A percentile compares a stretch with the other conserved stretches of the same genome.
phyloP scores from a whole-genome alignment of 2,113 vertebrate species.

The Mastomys coucha region DNA sequence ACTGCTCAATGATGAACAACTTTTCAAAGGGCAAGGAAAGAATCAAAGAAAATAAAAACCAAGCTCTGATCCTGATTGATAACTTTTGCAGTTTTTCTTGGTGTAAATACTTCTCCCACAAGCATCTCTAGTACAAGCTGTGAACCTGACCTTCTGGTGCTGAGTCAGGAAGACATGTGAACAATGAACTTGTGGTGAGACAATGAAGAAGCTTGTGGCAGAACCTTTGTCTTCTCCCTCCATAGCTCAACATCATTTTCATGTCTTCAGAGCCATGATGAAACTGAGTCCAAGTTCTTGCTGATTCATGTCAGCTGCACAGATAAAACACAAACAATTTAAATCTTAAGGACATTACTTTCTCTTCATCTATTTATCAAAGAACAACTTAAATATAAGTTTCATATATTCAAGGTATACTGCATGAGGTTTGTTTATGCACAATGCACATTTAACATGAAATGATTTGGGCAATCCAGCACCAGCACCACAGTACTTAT shows the following conservation, averaged over 20 bases:
- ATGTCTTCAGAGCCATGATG: accelerated
- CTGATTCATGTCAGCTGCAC: not conserved
- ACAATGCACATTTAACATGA: not conserved
- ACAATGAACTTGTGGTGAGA: not conserved
- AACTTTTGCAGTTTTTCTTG: not conserved
- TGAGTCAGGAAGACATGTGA: not conserved
- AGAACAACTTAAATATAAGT: not conserved
- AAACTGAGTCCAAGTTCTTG: not conserved
- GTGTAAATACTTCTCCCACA: not conserved
- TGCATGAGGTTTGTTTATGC: not conserved
- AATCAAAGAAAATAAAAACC: not conserved
- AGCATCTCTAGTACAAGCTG: not conserved
- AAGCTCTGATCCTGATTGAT: not conserved
- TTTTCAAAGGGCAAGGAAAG: not conserved
- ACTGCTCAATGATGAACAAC: not conserved
- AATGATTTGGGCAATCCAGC: not conserved
- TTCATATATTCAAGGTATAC: not conserved
- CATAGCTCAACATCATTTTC: not conserved
- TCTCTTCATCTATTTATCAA: not conserved
- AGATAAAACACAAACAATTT: not conserved
- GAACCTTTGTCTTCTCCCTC: not conserved
- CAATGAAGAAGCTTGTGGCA: not conserved
- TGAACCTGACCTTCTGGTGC: not conserved
- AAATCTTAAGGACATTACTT: not conserved
- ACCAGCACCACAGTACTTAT: not conserved